Base-by-base conservation (phyloP, 2,113 vertebrate species). In the Myanophis thanlyinensis region DNA sequence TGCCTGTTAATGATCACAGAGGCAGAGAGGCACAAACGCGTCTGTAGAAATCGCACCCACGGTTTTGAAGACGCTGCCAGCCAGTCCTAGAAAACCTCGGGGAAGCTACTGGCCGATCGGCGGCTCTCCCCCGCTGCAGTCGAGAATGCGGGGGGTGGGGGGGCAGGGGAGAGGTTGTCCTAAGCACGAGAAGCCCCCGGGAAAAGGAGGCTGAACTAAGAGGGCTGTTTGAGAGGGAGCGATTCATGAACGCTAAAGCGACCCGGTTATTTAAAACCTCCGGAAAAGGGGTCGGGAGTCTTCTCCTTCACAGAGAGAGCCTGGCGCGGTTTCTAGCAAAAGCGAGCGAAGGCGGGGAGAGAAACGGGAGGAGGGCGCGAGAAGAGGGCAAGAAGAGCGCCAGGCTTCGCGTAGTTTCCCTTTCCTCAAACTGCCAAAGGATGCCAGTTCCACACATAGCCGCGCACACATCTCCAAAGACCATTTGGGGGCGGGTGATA, bases 211-310 rank as follows among this genome's bases (percentile, higher is more conserved):
- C 51, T 44, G 40, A 27, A 7, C 22, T 20, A 62, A 46, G 88
- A 22, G 73, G 73, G 73, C 35, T 73, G 48, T 35, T 48, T 20
- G 56, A 87, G 18, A 23, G 73, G 35, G 67, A 7, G 52, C 30
- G 47, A 30, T 7, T 89, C 49, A 89, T 92, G 54, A 92, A 59
- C 88, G 85, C 73, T 59, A 40, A 56, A 89, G 88, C 59, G 80
- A 53, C 88, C 73, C 53, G 73, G 52, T 90, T 93, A 85, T 89
- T 92, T 89, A 51, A 62, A 89, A 90, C 46, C 73, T 35, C 53
- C 4, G 25, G 88, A 15, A 51, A 86, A 86, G 52, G 52, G 73
- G 46, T 85, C 52, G 51, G 46, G 73, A 44, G 67, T 23, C 62
- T 35, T 35, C 88, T 92, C 53, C 92, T n/a, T 62, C 85, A 62